Conservation (phyloP, 2,888 invertebrate species). For the Sepioteuthis lessoniana region DNA sequence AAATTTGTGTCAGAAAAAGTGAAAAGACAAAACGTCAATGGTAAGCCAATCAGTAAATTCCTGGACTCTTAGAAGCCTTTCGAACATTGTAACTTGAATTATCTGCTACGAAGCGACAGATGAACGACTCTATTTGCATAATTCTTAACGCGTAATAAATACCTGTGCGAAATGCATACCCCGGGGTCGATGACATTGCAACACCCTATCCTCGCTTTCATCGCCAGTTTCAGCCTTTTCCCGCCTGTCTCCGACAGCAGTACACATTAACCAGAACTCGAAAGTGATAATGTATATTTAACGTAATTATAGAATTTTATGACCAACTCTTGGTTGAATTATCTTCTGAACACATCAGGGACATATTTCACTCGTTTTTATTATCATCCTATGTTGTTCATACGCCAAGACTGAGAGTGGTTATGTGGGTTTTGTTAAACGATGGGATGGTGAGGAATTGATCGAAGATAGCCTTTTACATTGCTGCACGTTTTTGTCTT, state of each 20-base stretch:
- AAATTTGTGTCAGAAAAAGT: too few relatives aligned
- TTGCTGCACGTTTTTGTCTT: background rate
- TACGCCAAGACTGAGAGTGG: background rate
- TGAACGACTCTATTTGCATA: background rate
- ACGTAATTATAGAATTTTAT: slow-evolving; percentile 23
- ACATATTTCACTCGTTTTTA: slow-evolving; percentile 33
- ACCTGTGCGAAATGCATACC: background rate
- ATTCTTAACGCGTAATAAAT: background rate
- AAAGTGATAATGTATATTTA: slow-evolving; percentile 23
- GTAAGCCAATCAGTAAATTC: background rate
- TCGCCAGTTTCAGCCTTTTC: background rate
- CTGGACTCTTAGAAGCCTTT: background rate
- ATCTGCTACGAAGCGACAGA: background rate
- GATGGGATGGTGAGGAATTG: background rate
- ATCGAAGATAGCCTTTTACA: background rate
- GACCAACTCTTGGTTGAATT: background rate
- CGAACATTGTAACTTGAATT: background rate
- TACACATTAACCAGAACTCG: slow-evolving; percentile 33
- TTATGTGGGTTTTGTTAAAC: slow-evolving; percentile 3
- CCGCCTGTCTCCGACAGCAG: background rate
- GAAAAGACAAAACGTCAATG: too few relatives aligned
- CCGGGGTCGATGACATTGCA: background rate
- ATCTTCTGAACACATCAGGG: slow-evolving; percentile 23
- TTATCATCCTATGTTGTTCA: slow-evolving; percentile 20
- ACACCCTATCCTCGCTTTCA: background rate